These are phyloP conservation scores for Abrostola tripartita DNA, from an alignment of 2,888 invertebrate genomes.

Conservation along the genomic window DNA sequence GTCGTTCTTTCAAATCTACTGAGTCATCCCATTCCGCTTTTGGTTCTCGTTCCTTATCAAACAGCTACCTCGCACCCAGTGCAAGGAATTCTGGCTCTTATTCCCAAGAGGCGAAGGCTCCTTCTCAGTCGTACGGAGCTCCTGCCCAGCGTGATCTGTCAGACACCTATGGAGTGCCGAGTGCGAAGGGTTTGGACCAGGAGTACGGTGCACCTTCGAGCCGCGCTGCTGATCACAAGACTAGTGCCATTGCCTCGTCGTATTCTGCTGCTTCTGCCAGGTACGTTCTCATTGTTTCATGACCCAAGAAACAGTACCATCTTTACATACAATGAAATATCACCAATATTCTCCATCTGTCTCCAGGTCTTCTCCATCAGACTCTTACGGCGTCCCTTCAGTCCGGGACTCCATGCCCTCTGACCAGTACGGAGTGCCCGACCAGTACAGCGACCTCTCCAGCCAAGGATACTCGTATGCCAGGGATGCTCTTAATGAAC, in stretches of 20 bases:
- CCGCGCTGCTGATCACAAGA: conserved; percentile 70
- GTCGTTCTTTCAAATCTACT: background rate
- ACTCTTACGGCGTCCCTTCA: conserved; percentile 71
- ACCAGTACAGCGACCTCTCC: conserved; percentile 80
- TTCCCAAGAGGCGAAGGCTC: conserved; percentile 27
- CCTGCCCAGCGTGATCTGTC: conserved; percentile 67
- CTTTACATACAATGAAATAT: no score
- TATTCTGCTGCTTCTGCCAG: conserved; percentile 70
- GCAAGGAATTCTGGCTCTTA: conserved; percentile 47
- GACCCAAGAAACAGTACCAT: background rate
- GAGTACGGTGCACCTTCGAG: conserved; percentile 84
- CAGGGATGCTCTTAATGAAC: conserved; percentile 71
- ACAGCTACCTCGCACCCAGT: conserved; percentile 36
- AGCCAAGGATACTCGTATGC: conserved; percentile 73
- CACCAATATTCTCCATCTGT: conserved; percentile 1
- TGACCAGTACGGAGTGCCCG: conserved; percentile 79
- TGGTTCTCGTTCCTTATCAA: conserved; percentile 46
- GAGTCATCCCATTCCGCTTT: conserved; percentile 57
- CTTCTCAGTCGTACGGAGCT: conserved; percentile 59
- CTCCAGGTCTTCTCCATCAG: conserved; percentile 70
- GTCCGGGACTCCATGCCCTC: conserved; percentile 77
- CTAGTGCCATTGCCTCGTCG: conserved; percentile 68
- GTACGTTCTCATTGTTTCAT: no score
- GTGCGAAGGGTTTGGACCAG: conserved; percentile 69
- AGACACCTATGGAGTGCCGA: conserved; percentile 78